Base-by-base conservation (phyloP, 1,140 invertebrate species). In the Arctopsyche grandis region DNA sequence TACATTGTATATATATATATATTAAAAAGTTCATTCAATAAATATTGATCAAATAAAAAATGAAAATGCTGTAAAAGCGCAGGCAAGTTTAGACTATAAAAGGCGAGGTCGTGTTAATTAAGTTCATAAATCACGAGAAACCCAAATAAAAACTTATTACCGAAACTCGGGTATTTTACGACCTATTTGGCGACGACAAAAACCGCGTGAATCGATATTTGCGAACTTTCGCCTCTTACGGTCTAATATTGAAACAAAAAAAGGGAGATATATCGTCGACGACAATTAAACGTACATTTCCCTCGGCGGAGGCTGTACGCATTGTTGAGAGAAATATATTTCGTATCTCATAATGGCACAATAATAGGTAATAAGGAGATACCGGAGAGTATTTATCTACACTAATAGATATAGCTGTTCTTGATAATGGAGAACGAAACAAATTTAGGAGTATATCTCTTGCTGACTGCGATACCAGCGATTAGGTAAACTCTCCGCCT, bases 351-450 rank as follows among this genome's bases (percentile, higher is more conserved):
- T 73, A 73, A 73, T 14, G 71, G 38, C 48, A 56, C 71, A 74
- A 74, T 74, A 74, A 74, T 19, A 74, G 44, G 71, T 46, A 46
- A 56, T 56, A 56, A 74, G 48, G 5, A 56, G 71, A 74, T 74
- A 74, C 46, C 16, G 48, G 71, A 56, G 21, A 74, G 56, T 73
- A 73, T 73, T 73, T 73, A 48, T 73, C 69, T 73, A 38, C 69
- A 29, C 19, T 21, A 10, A 69, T 21, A 60, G 5, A 60, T 21
- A 21, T 60, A 19, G 29, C 16, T 5, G 9, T 73, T 14, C 38
- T n/a, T n/a, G 69, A 73, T 73, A 73, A 73, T 29, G 19, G 16
- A 5, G 24, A 70, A 74, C 43, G 24, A 56, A 74, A 74, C 48
- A 74, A 74, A 56, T 74, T 70, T 74, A 12, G 71, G 46, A 74